These are phyloP conservation scores for Galeopsomyia nigrocyanea DNA, from an alignment of 2,888 invertebrate genomes.

Conservation along the genomic window DNA sequence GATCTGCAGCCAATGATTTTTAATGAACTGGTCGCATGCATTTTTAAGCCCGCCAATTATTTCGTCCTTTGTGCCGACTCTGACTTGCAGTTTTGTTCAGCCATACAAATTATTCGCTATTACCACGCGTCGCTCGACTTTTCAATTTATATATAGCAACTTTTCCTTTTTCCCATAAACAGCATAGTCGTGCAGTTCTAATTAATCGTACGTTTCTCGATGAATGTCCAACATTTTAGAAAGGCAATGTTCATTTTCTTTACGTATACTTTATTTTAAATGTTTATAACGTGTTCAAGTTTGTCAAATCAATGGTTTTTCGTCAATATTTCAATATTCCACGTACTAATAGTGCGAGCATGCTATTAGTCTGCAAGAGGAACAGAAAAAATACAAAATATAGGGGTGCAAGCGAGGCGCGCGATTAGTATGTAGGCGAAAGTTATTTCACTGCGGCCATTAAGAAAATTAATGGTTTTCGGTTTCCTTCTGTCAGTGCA, in stretches of 20 bases:
- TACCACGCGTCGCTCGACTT: background rate
- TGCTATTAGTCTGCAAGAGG: background rate
- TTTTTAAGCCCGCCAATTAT: background rate
- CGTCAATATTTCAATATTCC: too few species aligned
- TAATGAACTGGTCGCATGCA: too few species aligned
- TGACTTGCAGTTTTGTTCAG: background rate
- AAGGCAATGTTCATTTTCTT: too few species aligned
- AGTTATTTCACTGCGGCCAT: conserved; percentile 57
- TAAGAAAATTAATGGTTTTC: conserved; percentile 62
- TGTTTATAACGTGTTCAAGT: too few species aligned
- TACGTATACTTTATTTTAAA: too few species aligned
- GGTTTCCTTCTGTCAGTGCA: conserved; percentile 50
- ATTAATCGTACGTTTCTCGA: too few species aligned
- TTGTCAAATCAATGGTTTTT: too few species aligned
- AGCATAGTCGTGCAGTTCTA: too few species aligned
- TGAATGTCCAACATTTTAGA: too few species aligned
- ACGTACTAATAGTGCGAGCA: too few species aligned
- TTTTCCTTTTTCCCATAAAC: too few species aligned
- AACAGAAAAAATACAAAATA: background rate
- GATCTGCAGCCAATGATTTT: conserved; percentile 61
- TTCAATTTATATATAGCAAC: too few species aligned
- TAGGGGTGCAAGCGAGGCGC: background rate
- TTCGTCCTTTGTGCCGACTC: conserved; percentile 9
- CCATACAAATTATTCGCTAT: background rate
- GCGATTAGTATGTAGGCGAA: conserved; percentile 48